Conservation (phyloP, 1,140 invertebrate genomes). For the Ptiloglossa arizonensis region DNA sequence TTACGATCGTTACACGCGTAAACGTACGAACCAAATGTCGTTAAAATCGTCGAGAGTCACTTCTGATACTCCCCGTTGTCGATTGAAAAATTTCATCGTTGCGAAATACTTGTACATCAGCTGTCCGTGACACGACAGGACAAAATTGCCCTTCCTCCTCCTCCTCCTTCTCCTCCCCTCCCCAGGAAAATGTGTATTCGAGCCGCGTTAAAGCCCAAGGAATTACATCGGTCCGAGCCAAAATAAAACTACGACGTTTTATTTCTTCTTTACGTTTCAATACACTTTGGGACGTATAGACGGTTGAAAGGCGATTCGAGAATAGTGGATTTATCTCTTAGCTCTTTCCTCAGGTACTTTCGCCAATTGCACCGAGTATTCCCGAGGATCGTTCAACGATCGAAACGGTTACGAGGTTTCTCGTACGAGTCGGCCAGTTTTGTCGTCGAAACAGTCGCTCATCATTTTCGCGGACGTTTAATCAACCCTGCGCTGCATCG, state of each 20-base stretch:
- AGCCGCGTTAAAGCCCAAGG: neutral
- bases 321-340: neutral
- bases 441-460: constrained; percentile 47
- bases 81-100: too few relatives aligned
- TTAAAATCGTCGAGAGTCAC: too few relatives aligned
- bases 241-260: neutral
- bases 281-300: too few relatives aligned
- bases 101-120: too few relatives aligned
- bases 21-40: too few relatives aligned
- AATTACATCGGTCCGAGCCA: neutral
- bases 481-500: constrained; percentile 38
- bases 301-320: neutral
- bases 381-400: neutral
- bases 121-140: too few relatives aligned
- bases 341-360: neutral
- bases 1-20: too few relatives aligned
- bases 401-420: neutral
- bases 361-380: too few relatives aligned
- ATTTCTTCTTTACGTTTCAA: neutral
- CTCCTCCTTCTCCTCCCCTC: too few relatives aligned
- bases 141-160: too few relatives aligned
- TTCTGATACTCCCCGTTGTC: too few relatives aligned
- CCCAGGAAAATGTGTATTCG: too few relatives aligned
- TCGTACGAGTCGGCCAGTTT: neutral
- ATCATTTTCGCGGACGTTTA: constrained; percentile 63